Conservation (phyloP, 2,888 invertebrate genomes). For the Cataglyphis altisquamis region DNA sequence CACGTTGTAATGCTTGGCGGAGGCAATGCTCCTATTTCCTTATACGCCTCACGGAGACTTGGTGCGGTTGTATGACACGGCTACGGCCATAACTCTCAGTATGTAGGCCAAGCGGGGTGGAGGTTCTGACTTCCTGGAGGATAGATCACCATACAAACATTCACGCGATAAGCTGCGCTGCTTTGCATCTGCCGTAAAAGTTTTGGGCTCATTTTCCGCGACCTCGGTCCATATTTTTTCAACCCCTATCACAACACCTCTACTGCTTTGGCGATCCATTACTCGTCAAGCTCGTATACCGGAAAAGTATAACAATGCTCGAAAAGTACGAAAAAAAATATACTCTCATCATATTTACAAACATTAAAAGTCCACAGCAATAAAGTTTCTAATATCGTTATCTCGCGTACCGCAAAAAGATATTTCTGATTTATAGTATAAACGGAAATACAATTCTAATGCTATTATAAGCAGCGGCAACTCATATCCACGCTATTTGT, state of each 20-base stretch:
- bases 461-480: background rate
- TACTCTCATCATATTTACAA: constrained; percentile 1
- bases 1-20: constrained; percentile 61
- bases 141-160: constrained; percentile 82
- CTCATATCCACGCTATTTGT: background rate
- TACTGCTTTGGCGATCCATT: constrained; percentile 37
- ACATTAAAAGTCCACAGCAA: background rate
- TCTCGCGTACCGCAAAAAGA: background rate
- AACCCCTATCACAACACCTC: constrained; percentile 8
- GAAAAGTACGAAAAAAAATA: background rate
- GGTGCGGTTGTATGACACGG: constrained; percentile 76
- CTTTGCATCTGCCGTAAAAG: constrained; percentile 78
- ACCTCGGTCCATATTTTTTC: constrained; percentile 48
- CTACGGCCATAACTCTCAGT: constrained; percentile 77
- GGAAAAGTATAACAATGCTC: background rate
- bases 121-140: constrained; percentile 79
- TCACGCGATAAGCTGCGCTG: constrained; percentile 78
- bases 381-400: background rate
- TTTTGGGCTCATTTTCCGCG: constrained; percentile 72
- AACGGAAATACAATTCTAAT: background rate
- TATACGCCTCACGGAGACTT: constrained; percentile 71
- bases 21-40: constrained; percentile 74
- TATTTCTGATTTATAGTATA: background rate
- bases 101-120: constrained; percentile 79
- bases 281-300: constrained; percentile 18